Conservation (phyloP, 2,113 vertebrate species). For the Phoxinus phoxinus region DNA sequence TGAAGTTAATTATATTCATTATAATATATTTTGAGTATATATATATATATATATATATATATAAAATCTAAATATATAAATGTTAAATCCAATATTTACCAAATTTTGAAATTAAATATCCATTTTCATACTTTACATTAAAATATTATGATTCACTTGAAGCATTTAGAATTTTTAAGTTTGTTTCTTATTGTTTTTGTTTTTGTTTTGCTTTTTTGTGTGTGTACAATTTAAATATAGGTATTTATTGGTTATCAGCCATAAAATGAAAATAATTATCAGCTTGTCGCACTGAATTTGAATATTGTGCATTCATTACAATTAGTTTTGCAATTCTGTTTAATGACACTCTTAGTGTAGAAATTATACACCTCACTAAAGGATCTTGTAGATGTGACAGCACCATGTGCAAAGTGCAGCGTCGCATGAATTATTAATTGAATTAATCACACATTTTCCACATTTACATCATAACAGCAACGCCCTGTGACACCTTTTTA, state of each 20-base stretch:
- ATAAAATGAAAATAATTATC: background rate
- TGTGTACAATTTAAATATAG: background rate
- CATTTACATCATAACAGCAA: background rate
- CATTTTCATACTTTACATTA: background rate
- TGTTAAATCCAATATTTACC: no score
- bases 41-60: no score
- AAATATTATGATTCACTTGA: background rate
- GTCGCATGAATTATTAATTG: constrained; percentile 38
- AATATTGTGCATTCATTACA: background rate
- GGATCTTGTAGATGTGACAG: constrained; percentile 17
- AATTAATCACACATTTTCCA: constrained; percentile 37
- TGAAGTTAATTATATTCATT: no score
- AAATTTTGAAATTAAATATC: background rate
- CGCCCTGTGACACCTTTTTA: background rate
- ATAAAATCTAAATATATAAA: no score
- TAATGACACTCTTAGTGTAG: background rate
- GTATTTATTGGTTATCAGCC: background rate
- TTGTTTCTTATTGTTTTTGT: background rate
- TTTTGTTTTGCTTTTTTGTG: background rate
- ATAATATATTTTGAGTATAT: no score
- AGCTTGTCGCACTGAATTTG: background rate
- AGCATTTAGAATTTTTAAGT: background rate
- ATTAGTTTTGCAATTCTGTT: background rate
- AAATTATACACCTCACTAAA: constrained; percentile 27
- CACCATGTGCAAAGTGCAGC: constrained; percentile 3